Evolutionary conservation across 2,113 vertebrate genomes (phyloP).

Genomic region (Microcebus lehilahytsara): DNA sequence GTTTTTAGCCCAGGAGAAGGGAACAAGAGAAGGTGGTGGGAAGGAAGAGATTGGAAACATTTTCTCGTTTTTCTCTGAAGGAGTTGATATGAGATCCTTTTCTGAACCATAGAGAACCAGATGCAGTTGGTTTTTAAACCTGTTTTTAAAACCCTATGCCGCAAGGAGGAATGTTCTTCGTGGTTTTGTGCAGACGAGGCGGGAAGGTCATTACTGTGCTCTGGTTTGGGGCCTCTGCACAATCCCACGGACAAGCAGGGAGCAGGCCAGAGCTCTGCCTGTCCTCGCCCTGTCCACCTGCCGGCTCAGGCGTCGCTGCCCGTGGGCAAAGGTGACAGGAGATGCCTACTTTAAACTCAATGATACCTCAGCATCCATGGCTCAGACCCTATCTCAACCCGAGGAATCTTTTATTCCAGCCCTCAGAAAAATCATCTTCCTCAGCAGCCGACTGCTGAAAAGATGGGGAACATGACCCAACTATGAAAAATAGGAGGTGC

Average conservation of each 20-base stretch:
- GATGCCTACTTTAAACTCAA: background rate
- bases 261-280: rapidly evolving
- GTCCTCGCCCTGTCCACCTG: rapidly evolving
- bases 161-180: background rate
- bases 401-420: background rate
- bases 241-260: rapidly evolving
- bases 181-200: rapidly evolving
- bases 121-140: background rate
- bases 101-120: background rate
- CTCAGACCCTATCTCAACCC: background rate
- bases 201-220: background rate
- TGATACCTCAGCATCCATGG: background rate
- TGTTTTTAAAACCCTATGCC: background rate
- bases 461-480: background rate
- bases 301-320: background rate
- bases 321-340: background rate
- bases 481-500: background rate
- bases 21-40: background rate
- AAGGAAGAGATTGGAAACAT: background rate
- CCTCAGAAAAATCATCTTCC: background rate
- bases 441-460: background rate
- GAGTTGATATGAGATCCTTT: background rate
- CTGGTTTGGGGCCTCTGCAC: background rate
- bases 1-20: background rate
- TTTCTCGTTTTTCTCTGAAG: background rate